Conservation (phyloP, 64 coral and sea anemone genomes). For the Acropora yongei region DNA sequence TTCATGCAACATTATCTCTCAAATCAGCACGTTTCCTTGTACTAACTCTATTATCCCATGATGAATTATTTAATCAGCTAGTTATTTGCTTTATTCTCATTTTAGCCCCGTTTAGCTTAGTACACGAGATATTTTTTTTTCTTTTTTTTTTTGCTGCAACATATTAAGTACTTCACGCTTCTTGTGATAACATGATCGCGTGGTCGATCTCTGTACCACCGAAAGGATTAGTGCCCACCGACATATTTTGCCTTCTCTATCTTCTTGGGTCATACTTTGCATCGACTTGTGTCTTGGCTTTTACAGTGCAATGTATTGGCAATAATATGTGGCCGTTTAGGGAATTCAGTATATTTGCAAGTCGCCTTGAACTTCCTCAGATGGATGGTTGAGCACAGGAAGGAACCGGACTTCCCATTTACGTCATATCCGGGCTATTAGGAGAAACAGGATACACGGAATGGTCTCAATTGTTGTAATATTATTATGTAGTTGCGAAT, state of each 20-base stretch:
- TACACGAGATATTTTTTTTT: no score
- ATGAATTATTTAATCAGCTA: no score
- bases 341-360: not conserved
- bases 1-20: no score
- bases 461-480: constrained; percentile 23
- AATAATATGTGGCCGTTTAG: not conserved
- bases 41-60: no score
- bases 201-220: not conserved
- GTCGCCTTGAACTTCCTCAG: not conserved
- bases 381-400: not conserved
- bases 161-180: not conserved
- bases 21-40: no score
- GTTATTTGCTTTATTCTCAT: no score
- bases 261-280: no score
- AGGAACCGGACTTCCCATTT: constrained; percentile 4
- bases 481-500: constrained; percentile 27
- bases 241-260: no score
- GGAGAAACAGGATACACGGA: constrained; percentile 36
- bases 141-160: no score
- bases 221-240: not conserved
- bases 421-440: constrained; percentile 45
- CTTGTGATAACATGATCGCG: not conserved
- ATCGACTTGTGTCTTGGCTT: no score
- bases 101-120: no score
- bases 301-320: no score